phyloP scores from a whole-genome alignment of 2,113 vertebrate genomes.

The Brachypteracias leptosomus region DNA sequence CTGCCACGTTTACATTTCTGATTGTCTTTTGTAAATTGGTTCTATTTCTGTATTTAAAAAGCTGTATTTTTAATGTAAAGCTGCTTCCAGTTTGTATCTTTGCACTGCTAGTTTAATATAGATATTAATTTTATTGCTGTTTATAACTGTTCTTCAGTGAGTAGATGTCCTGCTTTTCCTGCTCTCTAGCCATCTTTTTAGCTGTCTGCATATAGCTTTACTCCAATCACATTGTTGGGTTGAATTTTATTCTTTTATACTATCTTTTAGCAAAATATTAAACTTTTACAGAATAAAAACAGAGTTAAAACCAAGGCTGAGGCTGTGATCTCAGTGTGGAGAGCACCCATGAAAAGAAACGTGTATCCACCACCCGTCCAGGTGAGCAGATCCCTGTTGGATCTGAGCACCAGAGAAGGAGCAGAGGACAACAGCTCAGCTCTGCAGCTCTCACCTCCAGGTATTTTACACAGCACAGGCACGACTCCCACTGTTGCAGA shows the following conservation, averaged over 20 bases:
- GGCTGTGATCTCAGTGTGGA: not conserved
- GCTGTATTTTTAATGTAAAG: slow-evolving; percentile 75
- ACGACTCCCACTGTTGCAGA: not conserved
- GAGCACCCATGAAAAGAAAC: not conserved
- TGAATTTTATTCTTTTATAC: slow-evolving; percentile 40
- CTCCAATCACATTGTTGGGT: slow-evolving; percentile 46
- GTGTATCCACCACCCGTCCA: rapidly evolving
- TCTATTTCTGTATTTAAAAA: slow-evolving; percentile 78
- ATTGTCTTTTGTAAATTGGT: slow-evolving; percentile 78
- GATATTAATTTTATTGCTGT: slow-evolving; percentile 71
- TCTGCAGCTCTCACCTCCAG: rapidly evolving
- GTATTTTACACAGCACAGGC: rapidly evolving
- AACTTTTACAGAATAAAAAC: slow-evolving; percentile 66
- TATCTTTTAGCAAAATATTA: slow-evolving; percentile 66
- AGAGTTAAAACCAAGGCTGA: not conserved
- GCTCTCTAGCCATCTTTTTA: slow-evolving; percentile 34
- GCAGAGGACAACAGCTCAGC: rapidly evolving
- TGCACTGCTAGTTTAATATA: slow-evolving; percentile 82
- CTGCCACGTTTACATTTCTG: slow-evolving; percentile 81
- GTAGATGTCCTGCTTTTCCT: slow-evolving; percentile 43
- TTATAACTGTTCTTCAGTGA: slow-evolving; percentile 46
- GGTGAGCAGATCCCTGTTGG: not conserved
- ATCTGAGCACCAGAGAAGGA: not conserved
- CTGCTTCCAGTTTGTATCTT: slow-evolving; percentile 77
- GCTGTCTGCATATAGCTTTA: slow-evolving; percentile 43